Evolutionary conservation across 2,888 invertebrate species (phyloP).

Genomic region (Xanthorhoe spadicearia): DNA sequence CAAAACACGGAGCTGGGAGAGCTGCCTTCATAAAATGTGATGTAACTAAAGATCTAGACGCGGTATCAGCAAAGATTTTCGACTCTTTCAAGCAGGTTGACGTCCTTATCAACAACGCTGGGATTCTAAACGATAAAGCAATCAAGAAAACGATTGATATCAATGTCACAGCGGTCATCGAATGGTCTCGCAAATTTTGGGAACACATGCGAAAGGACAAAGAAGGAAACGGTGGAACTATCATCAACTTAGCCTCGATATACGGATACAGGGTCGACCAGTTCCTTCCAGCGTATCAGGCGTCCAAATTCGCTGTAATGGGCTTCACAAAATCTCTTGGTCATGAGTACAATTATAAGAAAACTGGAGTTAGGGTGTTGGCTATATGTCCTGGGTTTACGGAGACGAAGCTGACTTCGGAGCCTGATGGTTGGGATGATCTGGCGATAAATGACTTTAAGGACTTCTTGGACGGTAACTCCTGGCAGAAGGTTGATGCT

Average conservation of each 20-base stretch:
- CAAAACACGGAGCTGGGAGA: constrained; percentile 68
- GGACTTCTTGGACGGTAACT: constrained; percentile 43
- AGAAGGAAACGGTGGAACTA: constrained; percentile 83
- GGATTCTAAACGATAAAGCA: constrained; percentile 53
- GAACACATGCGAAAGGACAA: constrained; percentile 82
- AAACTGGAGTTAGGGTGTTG: constrained; percentile 74
- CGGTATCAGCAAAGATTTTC: constrained; percentile 56
- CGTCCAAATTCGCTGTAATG: constrained; percentile 68
- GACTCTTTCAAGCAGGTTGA: constrained; percentile 60
- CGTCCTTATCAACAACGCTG: constrained; percentile 72
- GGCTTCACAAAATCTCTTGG: constrained; percentile 76
- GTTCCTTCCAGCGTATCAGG: constrained; percentile 68
- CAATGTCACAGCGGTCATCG: constrained; percentile 57
- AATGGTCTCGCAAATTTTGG: constrained; percentile 76
- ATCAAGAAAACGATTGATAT: constrained; percentile 52
- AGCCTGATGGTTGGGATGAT: constrained; percentile 45
- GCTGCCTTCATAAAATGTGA: constrained; percentile 78
- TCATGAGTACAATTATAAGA: constrained; percentile 63
- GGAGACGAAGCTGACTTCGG: constrained; percentile 56
- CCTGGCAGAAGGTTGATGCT: constrained; percentile 59
- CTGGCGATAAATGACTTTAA: constrained; percentile 40
- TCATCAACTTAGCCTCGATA: constrained; percentile 86
- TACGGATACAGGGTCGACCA: constrained; percentile 77
- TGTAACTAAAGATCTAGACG: constrained; percentile 72
- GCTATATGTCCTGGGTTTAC: constrained; percentile 80